A percentile compares a stretch with the other conserved stretches of the same genome.
Evolutionary conservation across 2,888 invertebrate genomes (phyloP).

Genomic region (Elegia similella): DNA sequence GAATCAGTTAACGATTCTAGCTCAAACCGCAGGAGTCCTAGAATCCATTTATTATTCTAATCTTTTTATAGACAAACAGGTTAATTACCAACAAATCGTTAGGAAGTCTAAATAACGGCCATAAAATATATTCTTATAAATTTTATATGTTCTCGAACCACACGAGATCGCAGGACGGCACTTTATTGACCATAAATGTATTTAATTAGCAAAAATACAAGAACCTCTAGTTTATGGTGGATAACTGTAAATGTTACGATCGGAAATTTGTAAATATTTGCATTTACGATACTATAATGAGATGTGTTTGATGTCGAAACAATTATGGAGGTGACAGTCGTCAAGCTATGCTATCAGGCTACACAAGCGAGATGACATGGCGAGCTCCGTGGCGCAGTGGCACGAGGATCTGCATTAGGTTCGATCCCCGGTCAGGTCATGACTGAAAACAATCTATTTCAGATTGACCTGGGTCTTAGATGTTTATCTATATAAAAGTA

Average conservation of each 20-base stretch:
- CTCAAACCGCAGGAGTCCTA: not conserved
- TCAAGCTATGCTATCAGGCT: no score
- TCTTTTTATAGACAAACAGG: not conserved
- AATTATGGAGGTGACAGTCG: not conserved
- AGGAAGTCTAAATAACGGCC: not conserved
- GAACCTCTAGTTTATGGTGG: constrained; percentile 13
- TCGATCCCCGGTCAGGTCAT: no score
- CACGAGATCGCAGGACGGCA: not conserved
- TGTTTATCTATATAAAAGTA: no score
- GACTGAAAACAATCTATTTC: no score
- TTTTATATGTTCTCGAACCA: not conserved
- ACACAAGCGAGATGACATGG: no score
- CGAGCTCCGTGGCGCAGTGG: no score
- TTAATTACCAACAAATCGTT: not conserved
- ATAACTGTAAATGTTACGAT: constrained; percentile 12
- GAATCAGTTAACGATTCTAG: not conserved
- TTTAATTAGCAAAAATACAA: constrained; percentile 18
- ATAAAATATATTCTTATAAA: not conserved
- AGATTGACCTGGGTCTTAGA: no score
- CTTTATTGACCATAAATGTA: constrained; percentile 13
- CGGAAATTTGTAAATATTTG: constrained; percentile 9
- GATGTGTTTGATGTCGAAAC: not conserved
- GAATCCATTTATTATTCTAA: not conserved
- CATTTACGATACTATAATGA: constrained; percentile 7
- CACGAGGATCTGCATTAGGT: no score